Evolutionary conservation across 2,888 invertebrate genomes (phyloP).

Genomic region (Acanthopleura granulata): DNA sequence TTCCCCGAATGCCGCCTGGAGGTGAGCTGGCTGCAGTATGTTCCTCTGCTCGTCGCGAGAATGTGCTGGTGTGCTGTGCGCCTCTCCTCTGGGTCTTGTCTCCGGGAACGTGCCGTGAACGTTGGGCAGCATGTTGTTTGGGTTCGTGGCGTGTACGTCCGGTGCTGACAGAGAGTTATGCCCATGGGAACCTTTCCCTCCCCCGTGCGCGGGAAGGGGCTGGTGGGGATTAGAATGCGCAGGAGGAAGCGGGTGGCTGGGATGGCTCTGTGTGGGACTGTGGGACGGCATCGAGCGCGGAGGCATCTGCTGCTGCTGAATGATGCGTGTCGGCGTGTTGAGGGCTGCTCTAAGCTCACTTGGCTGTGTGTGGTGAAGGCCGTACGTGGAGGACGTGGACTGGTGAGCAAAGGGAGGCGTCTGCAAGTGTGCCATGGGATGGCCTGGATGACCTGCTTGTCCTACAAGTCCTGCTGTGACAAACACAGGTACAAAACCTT

Average conservation of each 20-base stretch:
- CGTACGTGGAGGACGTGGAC: not conserved
- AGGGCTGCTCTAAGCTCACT: slow-evolving; percentile 41
- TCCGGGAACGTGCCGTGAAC: not conserved
- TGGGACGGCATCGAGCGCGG: not conserved
- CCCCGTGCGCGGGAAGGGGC: not conserved
- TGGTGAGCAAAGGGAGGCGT: slow-evolving; percentile 13
- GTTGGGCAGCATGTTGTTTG: not conserved
- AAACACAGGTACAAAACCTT: no score
- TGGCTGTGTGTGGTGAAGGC: not conserved
- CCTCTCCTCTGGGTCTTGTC: not conserved
- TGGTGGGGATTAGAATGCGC: not conserved
- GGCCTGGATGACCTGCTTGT: slow-evolving; percentile 4
- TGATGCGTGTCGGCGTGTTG: slow-evolving; percentile 29
- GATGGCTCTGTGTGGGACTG: not conserved
- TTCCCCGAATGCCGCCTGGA: not conserved
- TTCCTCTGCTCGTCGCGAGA: not conserved
- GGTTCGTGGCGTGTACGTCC: not conserved
- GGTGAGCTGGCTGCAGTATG: slow-evolving; percentile 2
- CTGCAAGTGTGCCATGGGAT: slow-evolving; percentile 7
- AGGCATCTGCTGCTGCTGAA: slow-evolving; percentile 20
- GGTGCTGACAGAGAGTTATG: not conserved
- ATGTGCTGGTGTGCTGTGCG: not conserved
- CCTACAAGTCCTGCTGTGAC: not conserved
- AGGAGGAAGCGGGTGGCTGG: not conserved
- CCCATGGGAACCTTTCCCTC: not conserved